These are phyloP conservation scores for Zaprionus bogoriensis DNA, from an alignment of 2,888 invertebrate species.

Conservation along the genomic window DNA sequence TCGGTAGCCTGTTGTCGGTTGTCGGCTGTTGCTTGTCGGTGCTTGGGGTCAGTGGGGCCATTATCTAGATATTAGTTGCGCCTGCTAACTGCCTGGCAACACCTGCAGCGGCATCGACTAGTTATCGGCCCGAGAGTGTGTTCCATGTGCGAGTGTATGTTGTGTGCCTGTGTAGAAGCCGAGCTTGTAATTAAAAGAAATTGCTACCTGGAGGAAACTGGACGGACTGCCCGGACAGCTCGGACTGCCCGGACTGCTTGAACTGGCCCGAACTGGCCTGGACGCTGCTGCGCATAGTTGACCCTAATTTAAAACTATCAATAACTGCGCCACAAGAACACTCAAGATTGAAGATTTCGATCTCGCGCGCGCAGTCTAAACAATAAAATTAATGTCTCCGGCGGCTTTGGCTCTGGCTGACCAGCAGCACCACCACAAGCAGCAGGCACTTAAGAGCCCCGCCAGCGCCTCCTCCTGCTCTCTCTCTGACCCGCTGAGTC, in stretches of 20 bases:
- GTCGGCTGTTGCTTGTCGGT: background rate
- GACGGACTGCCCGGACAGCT: background rate
- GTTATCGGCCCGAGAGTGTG: slow-evolving; percentile 24
- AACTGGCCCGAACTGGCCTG: no score
- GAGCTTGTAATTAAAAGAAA: slow-evolving; percentile 69
- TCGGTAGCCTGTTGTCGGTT: background rate
- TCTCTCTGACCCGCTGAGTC: slow-evolving; percentile 11
- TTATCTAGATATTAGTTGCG: slow-evolving; percentile 65
- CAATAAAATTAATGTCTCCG: slow-evolving; percentile 76
- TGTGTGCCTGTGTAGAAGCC: slow-evolving; percentile 17
- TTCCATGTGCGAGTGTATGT: background rate
- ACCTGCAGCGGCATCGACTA: slow-evolving; percentile 60
- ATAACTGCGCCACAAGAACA: slow-evolving; percentile 65
- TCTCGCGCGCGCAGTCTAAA: slow-evolving; percentile 72
- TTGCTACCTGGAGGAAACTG: slow-evolving; percentile 56
- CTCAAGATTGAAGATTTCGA: slow-evolving; percentile 57
- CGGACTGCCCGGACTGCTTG: background rate
- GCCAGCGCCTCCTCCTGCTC: slow-evolving; percentile 28
- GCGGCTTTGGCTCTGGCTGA: slow-evolving; percentile 35
- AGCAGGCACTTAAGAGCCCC: slow-evolving; percentile 63
- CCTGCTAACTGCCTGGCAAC: slow-evolving; percentile 68
- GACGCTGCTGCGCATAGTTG: slow-evolving; percentile 57
- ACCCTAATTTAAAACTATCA: slow-evolving; percentile 78
- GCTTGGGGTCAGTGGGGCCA: slow-evolving; percentile 33
- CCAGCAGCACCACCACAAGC: no score